Base-by-base conservation (phyloP, 2,888 invertebrate genomes). In the Harpagoxenus sublaevis region DNA sequence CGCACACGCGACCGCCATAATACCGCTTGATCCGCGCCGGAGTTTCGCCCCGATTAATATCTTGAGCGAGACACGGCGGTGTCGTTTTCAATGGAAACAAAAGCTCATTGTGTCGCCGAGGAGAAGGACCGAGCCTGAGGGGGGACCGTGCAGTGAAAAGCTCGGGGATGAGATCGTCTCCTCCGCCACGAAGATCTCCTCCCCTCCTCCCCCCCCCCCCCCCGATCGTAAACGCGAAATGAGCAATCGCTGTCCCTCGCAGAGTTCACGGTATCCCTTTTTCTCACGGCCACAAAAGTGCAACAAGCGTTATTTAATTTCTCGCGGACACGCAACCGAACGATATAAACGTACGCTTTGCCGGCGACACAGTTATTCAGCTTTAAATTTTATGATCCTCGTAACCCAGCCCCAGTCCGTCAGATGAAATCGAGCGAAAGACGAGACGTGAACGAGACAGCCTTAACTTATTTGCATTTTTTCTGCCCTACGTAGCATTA, bases 21-120 rank as follows among this genome's bases (percentile, higher is more conserved):
- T 85, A 55, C 65, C 83, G 65, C 28, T 77, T 84, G 84, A 88
- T 89, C 84, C 88, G 86, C 84, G 18, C 42, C 68, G 23, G 84
- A 79, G 88, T 89, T 86, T 63, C 86, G 65, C 83, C 39, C 74
- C 84, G 89, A 89, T 89, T 89, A 89, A 89, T 89, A 88, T 88
- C 88, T 85, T 84, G 77, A 85, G 82, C 86, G 84, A 89, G 82
- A 85, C 63, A 66, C 42, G 51, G 60, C 68, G 53, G 79, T 83
- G 70, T 83, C 71, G 79, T 79, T 89, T 86, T 87, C 84, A 86
- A 87, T 86, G 71, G 87, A 85, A 86, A 89, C 89, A 89, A 87
- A 85, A 87, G 87, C 88, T 90, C 85, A 88, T 87, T 74, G 88
- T 85, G 83, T 75, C 86, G 48, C 77, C 60, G 48, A 55, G 57